These are phyloP conservation scores for Carcharodon carcharias DNA, from an alignment of 2,797 vertebrate genomes.

Conservation along the genomic window DNA sequence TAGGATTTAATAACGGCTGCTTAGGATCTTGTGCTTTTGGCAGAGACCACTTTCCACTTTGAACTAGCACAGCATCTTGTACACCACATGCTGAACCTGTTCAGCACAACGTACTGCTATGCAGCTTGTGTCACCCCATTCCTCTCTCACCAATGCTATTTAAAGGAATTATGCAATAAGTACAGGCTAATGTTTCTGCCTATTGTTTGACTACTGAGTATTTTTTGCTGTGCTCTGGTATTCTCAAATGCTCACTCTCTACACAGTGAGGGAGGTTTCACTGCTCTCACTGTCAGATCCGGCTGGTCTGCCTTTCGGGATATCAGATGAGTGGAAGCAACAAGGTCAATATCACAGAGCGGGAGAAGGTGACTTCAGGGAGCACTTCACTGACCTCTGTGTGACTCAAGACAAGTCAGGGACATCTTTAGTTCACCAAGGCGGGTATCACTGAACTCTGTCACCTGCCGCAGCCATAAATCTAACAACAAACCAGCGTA, in stretches of 20 bases:
- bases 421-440: background rate
- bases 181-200: background rate
- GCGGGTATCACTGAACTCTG: background rate
- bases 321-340: background rate
- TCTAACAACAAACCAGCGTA: background rate
- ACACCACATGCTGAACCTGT: background rate
- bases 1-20: background rate
- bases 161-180: background rate
- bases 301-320: background rate
- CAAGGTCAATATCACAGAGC: background rate
- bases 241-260: background rate
- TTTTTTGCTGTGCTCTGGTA: background rate
- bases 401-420: background rate
- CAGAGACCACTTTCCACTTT: background rate
- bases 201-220: background rate
- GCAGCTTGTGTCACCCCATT: background rate
- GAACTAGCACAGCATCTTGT: background rate
- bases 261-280: background rate
- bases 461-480: background rate
- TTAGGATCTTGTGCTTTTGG: background rate
- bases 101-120: background rate
- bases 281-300: background rate
- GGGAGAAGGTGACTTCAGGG: background rate
- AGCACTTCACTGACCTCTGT: background rate
- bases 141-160: background rate